phyloP scores from a whole-genome alignment of 1,140 invertebrate species.

The Drosophila ananassae region DNA sequence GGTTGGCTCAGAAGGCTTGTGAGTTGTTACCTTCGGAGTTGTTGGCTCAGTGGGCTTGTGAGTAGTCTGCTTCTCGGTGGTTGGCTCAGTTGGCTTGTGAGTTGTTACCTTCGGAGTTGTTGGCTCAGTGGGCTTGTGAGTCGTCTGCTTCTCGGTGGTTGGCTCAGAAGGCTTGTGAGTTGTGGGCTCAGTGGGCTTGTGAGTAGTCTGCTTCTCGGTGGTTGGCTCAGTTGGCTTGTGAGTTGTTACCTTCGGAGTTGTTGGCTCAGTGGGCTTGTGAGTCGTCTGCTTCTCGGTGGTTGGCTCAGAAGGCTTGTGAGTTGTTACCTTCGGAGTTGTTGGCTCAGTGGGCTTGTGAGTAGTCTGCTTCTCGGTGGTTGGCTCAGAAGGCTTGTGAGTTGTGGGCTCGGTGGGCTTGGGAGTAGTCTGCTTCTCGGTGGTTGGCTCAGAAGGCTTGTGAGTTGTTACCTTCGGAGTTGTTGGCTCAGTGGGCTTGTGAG shows the following conservation, averaged over 20 bases:
- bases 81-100: not conserved
- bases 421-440: not conserved
- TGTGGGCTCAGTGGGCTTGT: not conserved
- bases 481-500: not conserved
- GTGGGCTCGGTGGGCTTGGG: not conserved
- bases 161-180: too few relatives aligned
- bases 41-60: not conserved
- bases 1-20: too few relatives aligned
- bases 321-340: too few relatives aligned
- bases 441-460: not conserved
- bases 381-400: not conserved
- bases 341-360: not conserved
- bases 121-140: too few relatives aligned
- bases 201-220: conserved; percentile 1
- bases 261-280: conserved; percentile 1
- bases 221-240: not conserved
- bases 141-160: too few relatives aligned
- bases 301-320: not conserved
- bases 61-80: not conserved
- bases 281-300: conserved; percentile 3
- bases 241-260: too few relatives aligned
- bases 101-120: too few relatives aligned
- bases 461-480: too few relatives aligned
- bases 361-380: not conserved
- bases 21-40: not conserved